Percentiles rank a stretch among this genome's conserved stretches.
Conservation (phyloP, 2,113 vertebrate genomes). For the Prunella fulvescens region DNA sequence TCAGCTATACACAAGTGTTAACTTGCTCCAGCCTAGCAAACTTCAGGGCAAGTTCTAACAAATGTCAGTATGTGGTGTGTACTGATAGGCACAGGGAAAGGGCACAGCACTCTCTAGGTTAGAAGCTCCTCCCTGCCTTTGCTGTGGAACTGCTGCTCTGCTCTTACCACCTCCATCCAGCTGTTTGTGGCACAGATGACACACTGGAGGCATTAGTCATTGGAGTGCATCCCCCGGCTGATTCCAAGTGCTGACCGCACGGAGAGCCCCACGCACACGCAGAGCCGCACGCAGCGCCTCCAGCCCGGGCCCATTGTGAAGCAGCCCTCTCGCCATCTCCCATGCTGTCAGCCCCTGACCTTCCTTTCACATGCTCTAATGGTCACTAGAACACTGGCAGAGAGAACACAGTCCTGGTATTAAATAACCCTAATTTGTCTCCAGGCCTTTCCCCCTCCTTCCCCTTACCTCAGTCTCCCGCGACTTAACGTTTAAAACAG, state of each 20-base stretch:
- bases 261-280: neutral
- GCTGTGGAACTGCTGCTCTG: neutral
- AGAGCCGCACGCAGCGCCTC: neutral
- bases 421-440: slow-evolving; percentile 24
- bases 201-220: neutral
- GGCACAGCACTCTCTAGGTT: neutral
- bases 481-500: slow-evolving; percentile 67
- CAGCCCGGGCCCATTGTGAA: neutral
- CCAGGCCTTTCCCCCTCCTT: slow-evolving; percentile 22
- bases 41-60: slow-evolving; percentile 26
- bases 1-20: neutral
- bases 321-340: neutral
- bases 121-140: neutral
- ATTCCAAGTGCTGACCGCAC: neutral
- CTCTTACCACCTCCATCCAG: neutral
- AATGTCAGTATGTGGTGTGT: neutral
- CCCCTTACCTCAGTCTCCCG: neutral
- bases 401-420: neutral
- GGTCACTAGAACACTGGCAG: neutral
- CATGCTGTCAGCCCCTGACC: neutral
- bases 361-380: slow-evolving; percentile 40
- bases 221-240: neutral
- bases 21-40: neutral
- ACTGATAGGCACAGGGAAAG: neutral
- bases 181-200: slow-evolving; percentile 20